Evolutionary conservation across 53 echinoderm and acorn worm species (phyloP), one percentile per base, ranked within the genome.

Genomic region (Luidia sarsii): DNA sequence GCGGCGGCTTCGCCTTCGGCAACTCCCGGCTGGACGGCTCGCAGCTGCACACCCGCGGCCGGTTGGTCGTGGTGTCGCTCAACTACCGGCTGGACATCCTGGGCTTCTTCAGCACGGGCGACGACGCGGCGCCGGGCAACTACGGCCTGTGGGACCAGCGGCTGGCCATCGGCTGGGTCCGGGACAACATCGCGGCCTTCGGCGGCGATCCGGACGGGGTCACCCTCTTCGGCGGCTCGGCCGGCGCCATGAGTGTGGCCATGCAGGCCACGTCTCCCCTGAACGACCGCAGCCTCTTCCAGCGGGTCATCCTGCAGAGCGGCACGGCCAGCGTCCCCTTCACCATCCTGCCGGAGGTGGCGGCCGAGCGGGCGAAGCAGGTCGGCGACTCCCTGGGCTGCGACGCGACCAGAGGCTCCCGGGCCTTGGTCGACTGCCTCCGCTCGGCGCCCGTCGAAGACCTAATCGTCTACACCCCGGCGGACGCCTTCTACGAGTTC

Each of bases 71-170:
- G 22, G 90, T 94, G 36, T 87, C 68, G n/a, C 35, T 94, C 27
- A 90, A 94, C 61, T 94, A 87, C 48, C 81, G 90, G 48, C 65
- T 87, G 7, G 85, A 82, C 6, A 53, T 66, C 4, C 52, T 93
- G 11, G 93, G 93, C 24, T 93, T 89, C 33, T 35, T 89, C n/a
- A 75, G 79, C 57, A 64, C 83, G 5, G 65, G 24, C 30, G 82
- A 88, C 50, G 68, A 77, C 43, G 28, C 64, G n/a, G 70, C 89
- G 10, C 29, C 20, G 10, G 82, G 81, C 16, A 89, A 89, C 54
- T 75, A 75, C 23, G 89, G 89, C 0, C 62, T 89, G 0, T 57
- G 75, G 75, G 89, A 89, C 36, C 89, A 89, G 64, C 63, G 67
- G 10, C 75, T 89, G 3, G 89, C 89, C 9, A 59, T 89, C 3